Conservation (phyloP, 2,797 vertebrate species). For the Smutsia gigantea region DNA sequence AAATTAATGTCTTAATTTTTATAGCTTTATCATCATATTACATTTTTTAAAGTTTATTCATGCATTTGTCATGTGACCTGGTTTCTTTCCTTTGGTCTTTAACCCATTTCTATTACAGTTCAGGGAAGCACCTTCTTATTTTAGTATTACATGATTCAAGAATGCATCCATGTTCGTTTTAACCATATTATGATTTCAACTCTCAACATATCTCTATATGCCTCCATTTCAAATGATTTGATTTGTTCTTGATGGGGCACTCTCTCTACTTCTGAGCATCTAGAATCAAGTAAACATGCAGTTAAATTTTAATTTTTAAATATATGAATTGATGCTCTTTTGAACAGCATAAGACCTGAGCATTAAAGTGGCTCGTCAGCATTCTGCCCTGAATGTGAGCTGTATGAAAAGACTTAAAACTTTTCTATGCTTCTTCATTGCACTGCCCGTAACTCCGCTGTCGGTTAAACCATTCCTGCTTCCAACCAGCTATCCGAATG, state of each 20-base stretch:
- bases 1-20: slow-evolving; percentile 13
- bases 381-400: neutral
- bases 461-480: no score
- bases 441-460: neutral
- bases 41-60: neutral
- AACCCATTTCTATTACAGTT: neutral
- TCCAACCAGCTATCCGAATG: neutral
- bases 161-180: neutral
- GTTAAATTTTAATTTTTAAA: neutral
- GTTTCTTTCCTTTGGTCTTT: neutral
- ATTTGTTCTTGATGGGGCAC: neutral
- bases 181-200: neutral
- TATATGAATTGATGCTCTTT: neutral
- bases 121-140: neutral
- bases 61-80: neutral
- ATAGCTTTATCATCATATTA: neutral
- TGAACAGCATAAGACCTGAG: neutral
- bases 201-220: neutral
- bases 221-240: neutral
- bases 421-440: neutral
- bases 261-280: neutral
- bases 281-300: neutral
- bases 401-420: neutral
- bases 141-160: neutral
- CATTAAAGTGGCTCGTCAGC: neutral